Conservation (phyloP, 2,113 vertebrate genomes). For the Oostethus manadensis region DNA sequence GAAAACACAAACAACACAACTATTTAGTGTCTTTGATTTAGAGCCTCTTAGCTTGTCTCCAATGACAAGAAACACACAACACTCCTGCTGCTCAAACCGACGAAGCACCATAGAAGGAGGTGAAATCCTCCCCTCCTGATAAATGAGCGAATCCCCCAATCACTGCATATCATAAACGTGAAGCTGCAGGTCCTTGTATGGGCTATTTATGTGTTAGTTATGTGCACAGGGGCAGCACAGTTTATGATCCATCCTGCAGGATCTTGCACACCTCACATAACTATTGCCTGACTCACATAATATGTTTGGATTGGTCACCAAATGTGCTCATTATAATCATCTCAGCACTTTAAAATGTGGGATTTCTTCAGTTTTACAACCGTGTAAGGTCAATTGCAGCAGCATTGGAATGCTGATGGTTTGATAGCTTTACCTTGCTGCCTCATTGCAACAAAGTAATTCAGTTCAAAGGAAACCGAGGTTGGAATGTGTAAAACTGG, state of each 20-base stretch:
- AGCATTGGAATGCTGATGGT: not conserved
- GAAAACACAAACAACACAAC: not conserved
- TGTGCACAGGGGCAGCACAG: constrained; percentile 30
- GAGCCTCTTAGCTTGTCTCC: constrained; percentile 24
- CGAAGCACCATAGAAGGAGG: constrained; percentile 71
- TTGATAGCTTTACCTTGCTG: not conserved
- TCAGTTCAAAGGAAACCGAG: not conserved
- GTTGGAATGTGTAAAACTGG: no score
- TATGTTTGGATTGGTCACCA: constrained; percentile 34
- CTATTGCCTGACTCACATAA: constrained; percentile 45
- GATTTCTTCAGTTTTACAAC: constrained; percentile 20
- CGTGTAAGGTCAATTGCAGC: constrained; percentile 36
- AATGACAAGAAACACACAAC: constrained; percentile 58
- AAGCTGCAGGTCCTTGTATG: constrained; percentile 67
- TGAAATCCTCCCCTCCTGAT: constrained; percentile 60
- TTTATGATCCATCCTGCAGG: constrained; percentile 29
- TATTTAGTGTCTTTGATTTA: constrained; percentile 37
- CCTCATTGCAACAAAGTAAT: not conserved
- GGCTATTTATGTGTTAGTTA: constrained; percentile 31
- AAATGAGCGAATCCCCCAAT: constrained; percentile 69
- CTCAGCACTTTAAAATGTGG: constrained; percentile 19
- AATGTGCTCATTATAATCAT: constrained; percentile 39
- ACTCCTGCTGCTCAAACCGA: constrained; percentile 36
- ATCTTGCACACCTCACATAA: constrained; percentile 35
- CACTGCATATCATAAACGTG: constrained; percentile 60